Conservation (phyloP, 2,797 vertebrate genomes). For the Hippoglossus hippoglossus region DNA sequence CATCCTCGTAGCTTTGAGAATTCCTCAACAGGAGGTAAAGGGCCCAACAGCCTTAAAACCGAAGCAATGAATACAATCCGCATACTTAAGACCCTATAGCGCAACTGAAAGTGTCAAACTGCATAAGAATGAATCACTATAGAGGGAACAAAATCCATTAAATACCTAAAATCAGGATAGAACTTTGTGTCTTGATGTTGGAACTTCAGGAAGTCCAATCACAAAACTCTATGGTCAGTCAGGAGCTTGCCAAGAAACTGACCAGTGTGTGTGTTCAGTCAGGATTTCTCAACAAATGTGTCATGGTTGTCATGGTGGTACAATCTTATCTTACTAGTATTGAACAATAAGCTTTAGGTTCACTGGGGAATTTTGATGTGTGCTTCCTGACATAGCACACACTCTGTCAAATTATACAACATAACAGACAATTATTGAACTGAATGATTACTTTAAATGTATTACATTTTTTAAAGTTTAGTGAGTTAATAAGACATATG, state of each 20-base stretch:
- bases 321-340: not conserved
- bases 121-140: not conserved
- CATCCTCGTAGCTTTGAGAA: not conserved
- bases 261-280: not conserved
- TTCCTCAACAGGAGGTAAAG: not conserved
- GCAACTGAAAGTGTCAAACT: not conserved
- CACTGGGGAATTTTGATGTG: not conserved
- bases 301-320: not conserved
- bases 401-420: not conserved
- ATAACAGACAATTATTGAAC: too few relatives aligned
- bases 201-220: too few relatives aligned
- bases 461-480: too few relatives aligned
- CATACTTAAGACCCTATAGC: not conserved
- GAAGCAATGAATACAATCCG: not conserved
- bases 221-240: not conserved
- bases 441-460: too few relatives aligned
- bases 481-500: not conserved
- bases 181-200: too few relatives aligned
- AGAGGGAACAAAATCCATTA: too few relatives aligned
- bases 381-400: too few relatives aligned
- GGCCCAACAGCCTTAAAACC: not conserved
- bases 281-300: not conserved
- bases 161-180: too few relatives aligned
- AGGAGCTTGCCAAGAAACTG: not conserved
- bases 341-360: not conserved